Evolutionary conservation across 2,797 vertebrate genomes (phyloP), one percentile per base, ranked within the genome.

Genomic region (Sebastes kiyomatsui): DNA sequence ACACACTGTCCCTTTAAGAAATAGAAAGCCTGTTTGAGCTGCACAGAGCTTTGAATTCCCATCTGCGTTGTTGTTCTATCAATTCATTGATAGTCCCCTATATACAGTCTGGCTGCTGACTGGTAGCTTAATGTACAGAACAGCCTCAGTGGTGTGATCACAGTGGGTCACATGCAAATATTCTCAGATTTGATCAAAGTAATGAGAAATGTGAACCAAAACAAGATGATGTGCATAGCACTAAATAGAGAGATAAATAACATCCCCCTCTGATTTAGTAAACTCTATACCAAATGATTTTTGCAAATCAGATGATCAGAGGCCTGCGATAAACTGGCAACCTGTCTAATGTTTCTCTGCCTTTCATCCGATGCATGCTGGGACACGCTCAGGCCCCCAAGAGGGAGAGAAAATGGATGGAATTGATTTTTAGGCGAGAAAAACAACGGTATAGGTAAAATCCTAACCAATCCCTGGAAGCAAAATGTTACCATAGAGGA

Each of bases 231-330:
- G 8, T 20, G 38, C 30, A 7, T 14, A 30, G 69, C 5, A 35
- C 23, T 73, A 22, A 54, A 85, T 7, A 30, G 4, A 28, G 7
- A 67, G 61, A 55, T 73, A 68, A 82, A 68, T n/a, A 64, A 73
- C n/a, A 58, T 12, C 23, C 64, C 38, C 33, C 10, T 27, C 33
- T 69, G 65, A 77, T 82, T 77, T 52, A 66, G 23, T 71, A 30
- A 80, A 71, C 49, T n/a, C 25, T 59, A 75, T 60, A 80, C 49
- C 59, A 65, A 80, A 69, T 70, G 35, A 82, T 87, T 85, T 56
- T 80, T 84, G 72, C 61, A 87, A 80, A 87, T 78, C 4, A 79
- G 23, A 33, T 80, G 54, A 89, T 84, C 64, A 76, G 68, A 81
- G 49, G 22, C 16, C 67, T 52, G 59, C 1, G 28, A 69, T 83